Evolutionary conservation across 2,113 vertebrate species (phyloP), one percentile per base, ranked within the genome.

Genomic region (Misgurnus anguillicaudatus): DNA sequence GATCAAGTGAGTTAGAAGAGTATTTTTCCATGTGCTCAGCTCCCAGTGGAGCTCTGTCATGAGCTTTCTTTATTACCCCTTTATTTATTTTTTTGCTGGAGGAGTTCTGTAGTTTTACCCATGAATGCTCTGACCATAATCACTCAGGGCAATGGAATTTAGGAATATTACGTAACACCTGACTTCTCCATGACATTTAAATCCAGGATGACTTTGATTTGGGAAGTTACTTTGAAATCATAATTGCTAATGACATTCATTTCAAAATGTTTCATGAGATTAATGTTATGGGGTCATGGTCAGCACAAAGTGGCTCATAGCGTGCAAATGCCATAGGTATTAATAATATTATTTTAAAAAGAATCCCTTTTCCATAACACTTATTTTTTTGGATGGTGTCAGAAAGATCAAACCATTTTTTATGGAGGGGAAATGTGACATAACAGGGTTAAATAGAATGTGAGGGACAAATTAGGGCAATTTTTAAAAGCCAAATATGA

Each of bases 21-120:
- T 71, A 38, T 36, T 16, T 11, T 73, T 80, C 62, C 48, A 57
- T 79, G 67, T 66, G 41, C 13, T 47, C 58, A 39, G 8, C 24
- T 68, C 41, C 79, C 71, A 51, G 39, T 21, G 41, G 71, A 80
- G 19, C 70, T 39, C 31, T 48, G 17, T 75, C 73, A 60, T 31
- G 53, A 45, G 24, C 57, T 67, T 72, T 70, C 19, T 80, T n/a
- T 31, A 24, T 74, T 55, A n/a, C 17, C 9, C 19, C 8, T 16
- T 70, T 31, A 31, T 31, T 31, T 31, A 31, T 42, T 7, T 74
- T 70, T 70, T 64, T 83, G 45, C 61, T 55, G 9, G 51, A 38
- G 31, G 19, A 31, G 41, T 76, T 63, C 51, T 77, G 39, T 45
- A 57, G 47, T 62, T 67, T 41, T 53, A 21, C n/a, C 16, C 60